Percentiles rank a stretch among this genome's conserved stretches.
Evolutionary conservation across 2,888 invertebrate genomes (phyloP).

Genomic region (Caenorhabditis drosophilae): DNA sequence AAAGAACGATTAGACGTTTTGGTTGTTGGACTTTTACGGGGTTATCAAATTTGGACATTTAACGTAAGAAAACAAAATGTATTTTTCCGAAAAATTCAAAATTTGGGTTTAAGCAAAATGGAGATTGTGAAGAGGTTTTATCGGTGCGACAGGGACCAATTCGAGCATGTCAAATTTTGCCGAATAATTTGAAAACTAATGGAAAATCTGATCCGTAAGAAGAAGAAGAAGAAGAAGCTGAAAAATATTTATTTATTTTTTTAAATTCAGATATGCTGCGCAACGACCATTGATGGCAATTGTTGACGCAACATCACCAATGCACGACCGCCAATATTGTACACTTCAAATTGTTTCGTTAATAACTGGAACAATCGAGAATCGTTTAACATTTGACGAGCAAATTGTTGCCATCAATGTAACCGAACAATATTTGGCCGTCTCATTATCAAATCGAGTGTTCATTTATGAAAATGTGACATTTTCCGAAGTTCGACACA

Average conservation of each 20-base stretch:
- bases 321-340: conserved; percentile 69
- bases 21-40: conserved; percentile 85
- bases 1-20: conserved; percentile 81
- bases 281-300: conserved; percentile 61
- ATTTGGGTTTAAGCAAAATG: conserved; percentile 77
- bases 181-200: conserved; percentile 22
- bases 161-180: conserved; percentile 76
- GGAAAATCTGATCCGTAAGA: conserved; percentile 9
- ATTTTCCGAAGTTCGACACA: conserved; percentile 47
- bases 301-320: conserved; percentile 54
- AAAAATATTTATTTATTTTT: no score
- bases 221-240: no score
- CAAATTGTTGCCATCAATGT: conserved; percentile 69
- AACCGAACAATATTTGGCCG: conserved; percentile 60
- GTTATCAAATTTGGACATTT: conserved; percentile 77
- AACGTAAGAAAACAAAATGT: conserved; percentile 64
- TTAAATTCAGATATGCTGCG: conserved; percentile 19
- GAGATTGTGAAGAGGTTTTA: conserved; percentile 91
- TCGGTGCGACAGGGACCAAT: conserved; percentile 92
- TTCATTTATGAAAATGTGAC: conserved; percentile 69
- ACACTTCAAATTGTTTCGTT: conserved; percentile 71
- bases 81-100: not conserved
- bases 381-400: conserved; percentile 68
- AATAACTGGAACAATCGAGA: conserved; percentile 70
- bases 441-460: conserved; percentile 66